phyloP scores from a whole-genome alignment of 1,140 invertebrate species.

The Triops cancriformis region DNA sequence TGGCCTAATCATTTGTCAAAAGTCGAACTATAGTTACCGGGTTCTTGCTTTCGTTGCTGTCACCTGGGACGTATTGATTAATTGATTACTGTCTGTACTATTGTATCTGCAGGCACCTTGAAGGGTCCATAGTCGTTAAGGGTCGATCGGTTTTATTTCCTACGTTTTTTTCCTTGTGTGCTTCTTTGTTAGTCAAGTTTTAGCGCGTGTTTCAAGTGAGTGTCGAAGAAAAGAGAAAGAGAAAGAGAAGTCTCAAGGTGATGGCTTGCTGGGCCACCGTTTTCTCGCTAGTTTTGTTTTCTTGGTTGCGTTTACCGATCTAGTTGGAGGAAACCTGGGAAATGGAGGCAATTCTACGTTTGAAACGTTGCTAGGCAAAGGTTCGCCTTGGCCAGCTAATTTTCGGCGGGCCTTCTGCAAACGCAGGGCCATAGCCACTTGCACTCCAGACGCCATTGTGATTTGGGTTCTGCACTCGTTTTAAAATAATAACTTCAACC shows the following conservation, averaged over 20 bases:
- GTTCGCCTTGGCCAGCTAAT: constrained; percentile 18
- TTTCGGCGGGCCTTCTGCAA: constrained; percentile 25
- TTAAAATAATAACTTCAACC: neutral
- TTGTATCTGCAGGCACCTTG: neutral
- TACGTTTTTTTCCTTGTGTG: neutral
- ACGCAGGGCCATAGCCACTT: constrained; percentile 26
- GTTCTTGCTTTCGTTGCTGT: neutral
- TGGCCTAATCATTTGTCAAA: neutral
- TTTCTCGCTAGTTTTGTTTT: neutral
- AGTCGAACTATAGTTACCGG: neutral
- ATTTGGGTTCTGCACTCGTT: neutral
- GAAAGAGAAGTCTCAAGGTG: neutral
- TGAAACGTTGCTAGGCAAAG: constrained; percentile 24
- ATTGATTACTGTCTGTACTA: constrained; percentile 10
- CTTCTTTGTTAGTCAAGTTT: neutral
- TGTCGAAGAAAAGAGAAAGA: neutral
- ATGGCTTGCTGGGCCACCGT: neutral
- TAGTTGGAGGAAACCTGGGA: constrained; percentile 21
- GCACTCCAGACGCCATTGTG: constrained; percentile 26
- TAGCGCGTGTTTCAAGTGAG: neutral
- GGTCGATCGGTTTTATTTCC: neutral
- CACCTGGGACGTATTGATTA: constrained; percentile 1
- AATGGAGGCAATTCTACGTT: constrained; percentile 16
- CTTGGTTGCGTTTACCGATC: constrained; percentile 14
- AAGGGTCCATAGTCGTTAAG: neutral